Conservation (phyloP, 2,797 vertebrate species). For the Galago senegalensis region DNA sequence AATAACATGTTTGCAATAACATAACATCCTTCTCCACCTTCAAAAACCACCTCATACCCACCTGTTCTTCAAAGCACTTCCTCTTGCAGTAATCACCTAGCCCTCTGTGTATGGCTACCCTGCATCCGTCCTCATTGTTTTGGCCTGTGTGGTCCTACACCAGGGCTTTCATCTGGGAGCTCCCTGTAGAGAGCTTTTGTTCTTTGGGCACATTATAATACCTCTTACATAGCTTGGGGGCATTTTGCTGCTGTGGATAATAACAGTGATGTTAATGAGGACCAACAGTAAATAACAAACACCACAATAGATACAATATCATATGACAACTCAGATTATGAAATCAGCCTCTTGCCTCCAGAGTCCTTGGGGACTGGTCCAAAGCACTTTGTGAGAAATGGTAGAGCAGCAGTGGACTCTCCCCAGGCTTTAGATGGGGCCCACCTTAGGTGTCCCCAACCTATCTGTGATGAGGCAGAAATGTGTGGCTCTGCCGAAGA, state of each 20-base stretch:
- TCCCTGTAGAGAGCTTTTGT: neutral
- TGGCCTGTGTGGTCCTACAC: neutral
- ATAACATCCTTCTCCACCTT: slow-evolving; percentile 13
- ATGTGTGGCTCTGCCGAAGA: slow-evolving; percentile 69
- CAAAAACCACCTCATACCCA: neutral
- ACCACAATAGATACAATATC: neutral
- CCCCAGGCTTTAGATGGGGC: neutral
- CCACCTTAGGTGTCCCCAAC: neutral
- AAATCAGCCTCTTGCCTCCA: neutral
- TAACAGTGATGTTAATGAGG: slow-evolving; percentile 54
- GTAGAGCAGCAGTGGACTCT: neutral
- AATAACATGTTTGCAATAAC: slow-evolving; percentile 38
- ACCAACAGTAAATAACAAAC: slow-evolving; percentile 64
- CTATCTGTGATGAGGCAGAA: slow-evolving; percentile 62
- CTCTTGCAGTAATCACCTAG: neutral
- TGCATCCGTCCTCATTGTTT: neutral
- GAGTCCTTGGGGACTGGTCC: neutral
- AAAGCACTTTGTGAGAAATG: slow-evolving; percentile 18
- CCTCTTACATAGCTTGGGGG: neutral
- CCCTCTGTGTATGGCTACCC: neutral
- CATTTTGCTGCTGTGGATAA: neutral
- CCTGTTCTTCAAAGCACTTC: slow-evolving; percentile 54
- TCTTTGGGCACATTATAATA: neutral
- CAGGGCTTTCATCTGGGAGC: neutral
- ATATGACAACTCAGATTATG: neutral